Percentiles rank a stretch among this genome's conserved stretches.
These are phyloP conservation scores for Harpagoxenus sublaevis DNA, from an alignment of 2,888 invertebrate genomes.

Conservation along the genomic window DNA sequence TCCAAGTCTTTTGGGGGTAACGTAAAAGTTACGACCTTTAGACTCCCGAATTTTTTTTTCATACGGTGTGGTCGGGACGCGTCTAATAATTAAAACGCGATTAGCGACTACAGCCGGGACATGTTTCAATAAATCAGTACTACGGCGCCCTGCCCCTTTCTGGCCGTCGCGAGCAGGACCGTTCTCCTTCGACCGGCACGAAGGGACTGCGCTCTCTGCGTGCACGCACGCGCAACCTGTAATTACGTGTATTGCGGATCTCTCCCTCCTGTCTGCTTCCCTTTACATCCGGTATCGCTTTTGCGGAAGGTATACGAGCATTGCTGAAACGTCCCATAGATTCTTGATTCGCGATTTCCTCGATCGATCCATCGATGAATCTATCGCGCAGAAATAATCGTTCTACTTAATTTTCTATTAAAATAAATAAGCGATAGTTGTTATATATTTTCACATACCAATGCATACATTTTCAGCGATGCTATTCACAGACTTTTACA, in stretches of 20 bases:
- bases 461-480: not conserved
- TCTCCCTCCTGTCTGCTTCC: constrained; percentile 60
- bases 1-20: not conserved
- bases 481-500: not conserved
- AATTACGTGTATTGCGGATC: constrained; percentile 74
- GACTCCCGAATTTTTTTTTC: constrained; percentile 41
- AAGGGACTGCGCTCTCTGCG: constrained; percentile 64
- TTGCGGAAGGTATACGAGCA: constrained; percentile 41
- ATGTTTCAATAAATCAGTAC: constrained; percentile 74
- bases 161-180: constrained; percentile 58
- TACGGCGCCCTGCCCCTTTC: constrained; percentile 62
- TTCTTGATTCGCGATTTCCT: not conserved
- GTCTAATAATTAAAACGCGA: constrained; percentile 71
- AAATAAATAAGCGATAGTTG: not conserved
- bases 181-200: constrained; percentile 51
- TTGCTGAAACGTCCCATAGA: not conserved
- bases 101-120: constrained; percentile 66
- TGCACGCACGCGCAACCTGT: constrained; percentile 73
- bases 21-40: constrained; percentile 35
- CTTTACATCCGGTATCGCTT: constrained; percentile 66
- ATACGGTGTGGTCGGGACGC: constrained; percentile 21
- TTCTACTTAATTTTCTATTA: not conserved
- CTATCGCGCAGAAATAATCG: not conserved
- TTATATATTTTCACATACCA: not conserved
- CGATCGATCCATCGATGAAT: not conserved